Percentiles rank a stretch among this genome's conserved stretches.
Conservation (phyloP, 2,797 vertebrate genomes). For the Syndactyla subalaris region DNA sequence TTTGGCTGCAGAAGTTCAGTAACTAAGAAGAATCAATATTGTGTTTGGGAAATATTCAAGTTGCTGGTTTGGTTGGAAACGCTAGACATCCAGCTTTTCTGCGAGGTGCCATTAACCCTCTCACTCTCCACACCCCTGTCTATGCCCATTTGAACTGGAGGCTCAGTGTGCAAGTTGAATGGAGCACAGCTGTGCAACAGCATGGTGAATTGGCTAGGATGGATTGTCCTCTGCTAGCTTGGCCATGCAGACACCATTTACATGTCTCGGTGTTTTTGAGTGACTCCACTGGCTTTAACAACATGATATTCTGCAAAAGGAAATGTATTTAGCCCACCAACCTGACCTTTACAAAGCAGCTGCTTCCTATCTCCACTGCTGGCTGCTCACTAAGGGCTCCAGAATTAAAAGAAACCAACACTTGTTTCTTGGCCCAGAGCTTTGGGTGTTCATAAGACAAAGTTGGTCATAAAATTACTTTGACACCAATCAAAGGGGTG, state of each 20-base stretch:
- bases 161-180: not conserved
- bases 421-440: not conserved
- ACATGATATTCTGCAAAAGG: not conserved
- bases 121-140: not conserved
- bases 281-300: not conserved
- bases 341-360: not conserved
- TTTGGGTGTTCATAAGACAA: not conserved
- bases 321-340: not conserved
- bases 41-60: conserved; percentile 22
- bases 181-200: not conserved
- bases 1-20: conserved; percentile 28
- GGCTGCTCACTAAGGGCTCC: not conserved
- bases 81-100: not conserved
- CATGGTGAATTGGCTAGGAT: not conserved
- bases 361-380: not conserved
- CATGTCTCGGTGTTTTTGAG: not conserved
- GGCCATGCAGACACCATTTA: not conserved
- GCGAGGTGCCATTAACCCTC: not conserved
- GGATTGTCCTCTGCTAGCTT: not conserved
- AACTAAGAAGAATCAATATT: conserved; percentile 49
- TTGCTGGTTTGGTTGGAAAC: not conserved
- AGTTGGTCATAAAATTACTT: not conserved
- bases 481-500: not conserved
- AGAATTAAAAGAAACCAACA: not conserved
- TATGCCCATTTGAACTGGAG: not conserved